Percentiles rank a stretch among this genome's conserved stretches.
These are phyloP conservation scores for Caracal caracal DNA, from an alignment of 2,113 vertebrate species.

Conservation along the genomic window DNA sequence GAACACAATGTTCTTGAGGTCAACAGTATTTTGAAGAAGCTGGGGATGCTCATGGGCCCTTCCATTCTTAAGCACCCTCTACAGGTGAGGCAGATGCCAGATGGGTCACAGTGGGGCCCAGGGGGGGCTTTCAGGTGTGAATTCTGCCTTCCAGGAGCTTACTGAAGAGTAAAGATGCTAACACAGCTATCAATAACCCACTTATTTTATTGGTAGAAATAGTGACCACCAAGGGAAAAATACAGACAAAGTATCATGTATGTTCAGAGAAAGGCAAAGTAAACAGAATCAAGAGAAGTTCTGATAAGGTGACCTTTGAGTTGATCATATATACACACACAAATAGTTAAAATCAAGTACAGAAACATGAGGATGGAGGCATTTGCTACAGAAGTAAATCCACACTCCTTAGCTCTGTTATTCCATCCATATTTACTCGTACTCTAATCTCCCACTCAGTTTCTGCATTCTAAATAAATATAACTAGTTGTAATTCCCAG, in stretches of 20 bases:
- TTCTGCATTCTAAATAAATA: not conserved
- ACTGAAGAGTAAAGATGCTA: not conserved
- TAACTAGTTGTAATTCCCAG: not conserved
- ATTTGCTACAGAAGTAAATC: not conserved
- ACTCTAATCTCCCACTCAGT: not conserved
- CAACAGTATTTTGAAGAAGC: conserved; percentile 22
- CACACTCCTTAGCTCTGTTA: not conserved
- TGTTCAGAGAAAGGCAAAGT: not conserved
- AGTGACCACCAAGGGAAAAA: not conserved
- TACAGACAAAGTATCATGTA: not conserved
- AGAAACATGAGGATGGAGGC: not conserved
- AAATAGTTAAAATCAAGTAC: not conserved
- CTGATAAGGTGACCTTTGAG: not conserved
- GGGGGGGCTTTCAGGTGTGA: not conserved
- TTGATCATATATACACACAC: not conserved
- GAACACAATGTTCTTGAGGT: not conserved
- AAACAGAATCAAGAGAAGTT: not conserved
- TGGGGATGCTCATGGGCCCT: not conserved
- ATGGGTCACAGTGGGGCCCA: not conserved
- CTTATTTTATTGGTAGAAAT: not conserved
- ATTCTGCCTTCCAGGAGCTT: not conserved
- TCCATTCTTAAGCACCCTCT: not conserved
- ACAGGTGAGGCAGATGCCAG: not conserved
- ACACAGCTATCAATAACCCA: not conserved
- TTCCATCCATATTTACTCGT: not conserved